Evolutionary conservation across 2,113 vertebrate genomes (phyloP).

Genomic region (Camelus bactrianus): DNA sequence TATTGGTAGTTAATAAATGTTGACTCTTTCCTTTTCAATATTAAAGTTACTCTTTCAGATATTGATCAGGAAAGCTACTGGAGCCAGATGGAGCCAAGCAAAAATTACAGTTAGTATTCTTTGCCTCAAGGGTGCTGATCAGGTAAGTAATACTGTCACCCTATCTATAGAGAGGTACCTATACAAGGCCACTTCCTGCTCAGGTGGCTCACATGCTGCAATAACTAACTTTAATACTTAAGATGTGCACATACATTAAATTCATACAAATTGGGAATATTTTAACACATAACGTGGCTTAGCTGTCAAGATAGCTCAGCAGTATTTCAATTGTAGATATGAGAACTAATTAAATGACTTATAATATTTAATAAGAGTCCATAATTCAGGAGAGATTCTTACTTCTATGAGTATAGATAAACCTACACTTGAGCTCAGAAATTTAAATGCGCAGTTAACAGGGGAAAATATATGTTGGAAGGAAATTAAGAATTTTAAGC

Average conservation of each 20-base stretch:
- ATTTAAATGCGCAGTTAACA: slow-evolving; percentile 53
- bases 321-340: slow-evolving; percentile 59
- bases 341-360: slow-evolving; percentile 71
- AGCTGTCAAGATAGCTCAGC: slow-evolving; percentile 36
- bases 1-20: neutral
- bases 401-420: slow-evolving; percentile 33
- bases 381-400: slow-evolving; percentile 60
- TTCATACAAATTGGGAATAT: neutral
- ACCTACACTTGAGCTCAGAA: slow-evolving; percentile 22
- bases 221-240: slow-evolving; percentile 13
- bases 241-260: neutral
- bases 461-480: slow-evolving; percentile 7
- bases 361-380: slow-evolving; percentile 72
- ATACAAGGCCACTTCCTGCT: neutral
- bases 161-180: neutral
- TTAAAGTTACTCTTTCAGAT: neutral
- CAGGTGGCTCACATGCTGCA: neutral
- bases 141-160: neutral
- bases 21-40: neutral
- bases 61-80: neutral
- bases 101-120: neutral
- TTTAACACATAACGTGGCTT: slow-evolving; percentile 7
- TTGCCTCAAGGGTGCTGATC: neutral
- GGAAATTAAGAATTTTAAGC: slow-evolving; percentile 56
- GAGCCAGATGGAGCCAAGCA: neutral